These are phyloP conservation scores for Plebejus melissa DNA, from an alignment of 2,888 invertebrate genomes.

Conservation along the genomic window DNA sequence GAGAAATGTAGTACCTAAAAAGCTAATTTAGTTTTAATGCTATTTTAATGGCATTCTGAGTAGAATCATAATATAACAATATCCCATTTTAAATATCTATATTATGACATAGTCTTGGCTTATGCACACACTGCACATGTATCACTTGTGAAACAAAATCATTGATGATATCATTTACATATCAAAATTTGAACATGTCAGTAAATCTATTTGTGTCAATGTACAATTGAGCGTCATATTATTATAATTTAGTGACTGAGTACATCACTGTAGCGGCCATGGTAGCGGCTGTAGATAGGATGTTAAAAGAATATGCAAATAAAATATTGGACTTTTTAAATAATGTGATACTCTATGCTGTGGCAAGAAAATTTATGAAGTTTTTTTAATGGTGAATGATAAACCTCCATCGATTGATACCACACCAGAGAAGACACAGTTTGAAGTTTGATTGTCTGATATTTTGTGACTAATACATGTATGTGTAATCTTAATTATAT, in stretches of 20 bases:
- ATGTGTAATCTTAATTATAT: background rate
- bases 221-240: background rate
- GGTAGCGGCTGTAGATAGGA: background rate
- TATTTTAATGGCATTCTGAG: background rate
- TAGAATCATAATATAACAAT: background rate
- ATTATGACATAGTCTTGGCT: conserved; percentile 1
- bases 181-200: conserved; percentile 1
- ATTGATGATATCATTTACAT: background rate
- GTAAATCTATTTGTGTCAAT: background rate
- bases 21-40: background rate
- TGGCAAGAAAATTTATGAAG: background rate
- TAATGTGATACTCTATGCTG: background rate
- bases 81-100: background rate
- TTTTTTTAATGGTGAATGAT: background rate
- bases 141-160: background rate
- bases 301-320: background rate
- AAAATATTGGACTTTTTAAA: background rate
- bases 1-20: background rate
- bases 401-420: no score
- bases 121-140: background rate
- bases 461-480: background rate
- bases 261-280: background rate
- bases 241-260: background rate
- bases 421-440: background rate
- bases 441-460: background rate